These are phyloP conservation scores for Vanessa tameamea DNA, from an alignment of 1,140 invertebrate species.

Conservation along the genomic window DNA sequence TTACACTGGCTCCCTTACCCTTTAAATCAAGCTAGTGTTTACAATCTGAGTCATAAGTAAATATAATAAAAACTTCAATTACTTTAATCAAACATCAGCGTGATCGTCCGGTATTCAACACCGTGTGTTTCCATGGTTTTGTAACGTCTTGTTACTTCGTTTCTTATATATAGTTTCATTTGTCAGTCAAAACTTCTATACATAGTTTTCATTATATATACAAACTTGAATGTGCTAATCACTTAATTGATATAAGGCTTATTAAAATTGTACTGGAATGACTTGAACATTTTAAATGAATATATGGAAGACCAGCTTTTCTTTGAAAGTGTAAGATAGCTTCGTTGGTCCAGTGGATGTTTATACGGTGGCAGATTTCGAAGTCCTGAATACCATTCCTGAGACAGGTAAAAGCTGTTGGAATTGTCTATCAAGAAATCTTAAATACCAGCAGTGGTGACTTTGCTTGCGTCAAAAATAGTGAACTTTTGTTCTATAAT, in stretches of 20 bases:
- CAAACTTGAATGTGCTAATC: conserved; percentile 28
- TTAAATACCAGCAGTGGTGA: too few species aligned
- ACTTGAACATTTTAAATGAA: conserved; percentile 15
- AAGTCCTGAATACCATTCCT: too few species aligned
- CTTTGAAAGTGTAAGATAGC: too few species aligned
- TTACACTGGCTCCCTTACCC: too few species aligned
- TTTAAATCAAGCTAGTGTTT: background rate
- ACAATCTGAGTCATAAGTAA: background rate
- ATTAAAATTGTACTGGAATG: conserved; percentile 37
- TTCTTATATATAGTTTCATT: conserved; percentile 35
- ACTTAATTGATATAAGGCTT: conserved; percentile 32
- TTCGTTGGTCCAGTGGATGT: too few species aligned
- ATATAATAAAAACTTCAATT: background rate
- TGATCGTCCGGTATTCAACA: background rate
- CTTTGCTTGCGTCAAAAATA: too few species aligned
- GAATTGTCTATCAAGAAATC: too few species aligned
- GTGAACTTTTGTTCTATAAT: too few species aligned
- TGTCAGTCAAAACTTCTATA: conserved; percentile 25
- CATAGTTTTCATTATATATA: conserved; percentile 32
- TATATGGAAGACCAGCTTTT: background rate
- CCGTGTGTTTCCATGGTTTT: conserved; percentile 36
- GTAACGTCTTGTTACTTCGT: conserved; percentile 36
- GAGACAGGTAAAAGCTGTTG: too few species aligned
- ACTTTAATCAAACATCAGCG: background rate
- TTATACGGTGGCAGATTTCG: too few species aligned